A percentile compares a stretch with the other conserved stretches of the same genome.
Conservation (phyloP, 1,140 invertebrate species). For the Bursaphelenchus mucronatus region DNA sequence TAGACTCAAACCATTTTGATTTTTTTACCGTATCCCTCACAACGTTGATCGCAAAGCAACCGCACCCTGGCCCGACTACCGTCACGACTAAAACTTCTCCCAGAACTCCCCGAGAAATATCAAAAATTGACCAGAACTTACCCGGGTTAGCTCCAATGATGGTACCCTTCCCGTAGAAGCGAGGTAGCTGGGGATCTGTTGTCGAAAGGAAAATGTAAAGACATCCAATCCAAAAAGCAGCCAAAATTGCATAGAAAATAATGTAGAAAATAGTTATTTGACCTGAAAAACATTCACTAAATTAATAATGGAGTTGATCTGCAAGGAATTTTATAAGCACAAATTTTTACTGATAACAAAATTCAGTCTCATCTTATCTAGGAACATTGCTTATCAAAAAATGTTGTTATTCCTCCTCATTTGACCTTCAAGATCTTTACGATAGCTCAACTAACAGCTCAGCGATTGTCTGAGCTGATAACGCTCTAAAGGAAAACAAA, state of each 20-base stretch:
- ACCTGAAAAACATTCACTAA: constrained; percentile 37
- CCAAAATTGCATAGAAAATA: constrained; percentile 54
- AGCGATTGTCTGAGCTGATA: constrained; percentile 5
- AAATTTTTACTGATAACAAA: not conserved
- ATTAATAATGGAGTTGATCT: not conserved
- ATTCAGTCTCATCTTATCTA: constrained; percentile 7
- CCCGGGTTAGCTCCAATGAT: constrained; percentile 60
- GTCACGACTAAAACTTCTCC: too few relatives aligned
- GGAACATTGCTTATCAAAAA: not conserved
- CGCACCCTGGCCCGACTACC: too few relatives aligned
- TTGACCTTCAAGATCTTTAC: too few relatives aligned
- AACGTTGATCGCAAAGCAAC: too few relatives aligned
- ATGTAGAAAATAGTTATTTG: constrained; percentile 59
- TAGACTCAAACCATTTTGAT: constrained; percentile 9
- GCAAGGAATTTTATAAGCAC: constrained; percentile 5
- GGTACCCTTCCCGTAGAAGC: constrained; percentile 60
- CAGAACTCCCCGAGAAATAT: too few relatives aligned
- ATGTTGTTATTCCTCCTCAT: too few relatives aligned
- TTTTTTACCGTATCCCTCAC: not conserved
- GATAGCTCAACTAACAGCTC: too few relatives aligned
- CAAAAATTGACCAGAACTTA: constrained; percentile 24
- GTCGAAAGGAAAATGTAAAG: constrained; percentile 54
- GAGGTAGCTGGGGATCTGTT: constrained; percentile 52
- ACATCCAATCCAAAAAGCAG: constrained; percentile 58
- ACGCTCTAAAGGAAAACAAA: constrained; percentile 2